Base-by-base conservation (phyloP, 2,113 vertebrate species). In the Phasianus colchicus region DNA sequence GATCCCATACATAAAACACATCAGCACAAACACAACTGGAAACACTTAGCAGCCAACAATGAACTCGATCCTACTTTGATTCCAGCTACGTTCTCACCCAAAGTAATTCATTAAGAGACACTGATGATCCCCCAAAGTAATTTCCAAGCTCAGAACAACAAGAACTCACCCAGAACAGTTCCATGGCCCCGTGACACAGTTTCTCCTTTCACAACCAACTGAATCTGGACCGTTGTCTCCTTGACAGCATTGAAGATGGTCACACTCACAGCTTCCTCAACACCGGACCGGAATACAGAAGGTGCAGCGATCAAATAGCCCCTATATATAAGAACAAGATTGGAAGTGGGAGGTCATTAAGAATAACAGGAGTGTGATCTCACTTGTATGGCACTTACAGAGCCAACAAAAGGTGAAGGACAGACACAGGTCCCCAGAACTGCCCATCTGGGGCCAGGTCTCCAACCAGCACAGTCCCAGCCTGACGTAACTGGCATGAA, bases 261-360 rank as follows among this genome's bases (percentile, higher is more conserved):
- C 13, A 99, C 94, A 2, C 99, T 99, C 77, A 99, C 95, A 5
- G 98, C 97, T 94, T 99, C 99, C 86, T 99, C 98, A 9, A 99
- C 97, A 4, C 99, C 99, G 0, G 98, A 95, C 10, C 98, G 98
- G 72, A 99, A 99, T 79, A 99, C 98, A 1, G 99, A 99, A 71
- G 99, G 99, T 4, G 98, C 98, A 0, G 98, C 97, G 2, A 99
- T 98, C 97, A 99, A 94, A 92, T 99, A 99, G 50, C 99, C 99
- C 96, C 99, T 99, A 16, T 6, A 43, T 43, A 43, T 43, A 70
- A 52, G 66, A 47, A 93, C 29, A 93, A 82, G 80, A 57, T 48
- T 30, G 52, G 55, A 61, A 69, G 42, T 1, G 32, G 66, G 57
- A 0, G 6, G 90, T 80, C 30, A 16, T 24, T 18, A 80, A 60